A percentile compares a stretch with the other conserved stretches of the same genome.
Conservation (phyloP, 2,888 invertebrate species). For the Synergus gifuensis region DNA sequence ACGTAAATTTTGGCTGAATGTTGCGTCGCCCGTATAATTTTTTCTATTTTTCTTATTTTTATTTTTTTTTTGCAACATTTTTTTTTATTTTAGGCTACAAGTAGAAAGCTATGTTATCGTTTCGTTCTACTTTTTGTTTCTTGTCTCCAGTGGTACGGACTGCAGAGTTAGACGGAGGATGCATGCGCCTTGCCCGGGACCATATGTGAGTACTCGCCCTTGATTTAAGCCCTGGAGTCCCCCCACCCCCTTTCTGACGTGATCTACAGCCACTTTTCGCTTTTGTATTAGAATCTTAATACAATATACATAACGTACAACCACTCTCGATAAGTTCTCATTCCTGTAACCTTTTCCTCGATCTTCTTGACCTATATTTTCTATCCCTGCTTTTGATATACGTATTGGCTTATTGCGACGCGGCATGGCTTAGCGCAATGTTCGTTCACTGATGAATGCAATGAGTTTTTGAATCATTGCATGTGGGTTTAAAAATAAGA, state of each 20-base stretch:
- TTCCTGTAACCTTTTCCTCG: slow-evolving; percentile 31
- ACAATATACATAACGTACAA: background rate
- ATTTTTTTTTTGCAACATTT: slow-evolving; percentile 47
- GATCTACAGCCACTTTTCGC: slow-evolving; percentile 3
- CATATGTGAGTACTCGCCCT: slow-evolving; percentile 76
- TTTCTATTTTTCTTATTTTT: slow-evolving; percentile 48
- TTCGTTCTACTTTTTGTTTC: slow-evolving; percentile 75
- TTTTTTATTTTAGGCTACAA: slow-evolving; percentile 56
- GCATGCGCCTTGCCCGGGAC: slow-evolving; percentile 78
- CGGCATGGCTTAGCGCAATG: slow-evolving; percentile 46
- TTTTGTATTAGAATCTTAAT: slow-evolving; percentile 23
- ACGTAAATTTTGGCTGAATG: slow-evolving; percentile 69
- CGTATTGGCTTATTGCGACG: slow-evolving; percentile 48
- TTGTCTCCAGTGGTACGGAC: slow-evolving; percentile 78
- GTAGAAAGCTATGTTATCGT: slow-evolving; percentile 63
- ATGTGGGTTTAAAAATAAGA: background rate
- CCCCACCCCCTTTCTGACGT: background rate
- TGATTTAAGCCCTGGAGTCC: slow-evolving; percentile 58
- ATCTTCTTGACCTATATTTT: background rate
- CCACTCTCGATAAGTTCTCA: slow-evolving; percentile 14
- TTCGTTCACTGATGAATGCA: slow-evolving; percentile 37
- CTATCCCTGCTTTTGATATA: slow-evolving; percentile 42
- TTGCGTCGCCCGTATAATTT: slow-evolving; percentile 62
- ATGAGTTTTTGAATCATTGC: background rate
- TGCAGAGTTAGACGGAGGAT: slow-evolving; percentile 79